These are phyloP conservation scores for Andrena hattorfiana DNA, from an alignment of 2,888 invertebrate species.

Conservation along the genomic window DNA sequence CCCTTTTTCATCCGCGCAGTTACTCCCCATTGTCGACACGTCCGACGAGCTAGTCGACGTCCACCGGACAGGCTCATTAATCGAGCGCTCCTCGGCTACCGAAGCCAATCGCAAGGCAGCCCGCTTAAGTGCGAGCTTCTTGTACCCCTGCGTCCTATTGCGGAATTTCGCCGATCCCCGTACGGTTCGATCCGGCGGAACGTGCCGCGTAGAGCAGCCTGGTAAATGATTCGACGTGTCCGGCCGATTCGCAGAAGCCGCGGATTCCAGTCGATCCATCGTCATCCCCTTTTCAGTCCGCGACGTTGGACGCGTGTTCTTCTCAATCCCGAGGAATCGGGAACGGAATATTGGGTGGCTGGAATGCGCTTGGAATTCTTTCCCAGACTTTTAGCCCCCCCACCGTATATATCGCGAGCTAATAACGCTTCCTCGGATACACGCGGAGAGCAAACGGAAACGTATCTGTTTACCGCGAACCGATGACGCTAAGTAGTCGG, in stretches of 20 bases:
- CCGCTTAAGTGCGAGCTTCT: conserved; percentile 55
- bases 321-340: conserved; percentile 54
- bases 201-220: conserved; percentile 36
- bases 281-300: conserved; percentile 47
- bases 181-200: conserved; percentile 44
- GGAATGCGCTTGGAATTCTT: conserved; percentile 52
- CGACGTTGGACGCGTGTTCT: conserved; percentile 42
- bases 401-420: conserved; percentile 27
- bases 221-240: conserved; percentile 45
- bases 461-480: not conserved
- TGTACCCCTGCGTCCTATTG: conserved; percentile 46
- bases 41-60: conserved; percentile 39
- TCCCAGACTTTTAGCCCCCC: conserved; percentile 42
- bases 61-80: conserved; percentile 69
- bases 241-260: conserved; percentile 59
- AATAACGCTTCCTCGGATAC: conserved; percentile 45
- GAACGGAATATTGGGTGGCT: conserved; percentile 40
- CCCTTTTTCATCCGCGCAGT: conserved; percentile 30
- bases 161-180: conserved; percentile 59
- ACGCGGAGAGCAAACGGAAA: conserved; percentile 16
- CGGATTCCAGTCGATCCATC: conserved; percentile 61
- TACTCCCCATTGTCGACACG: conserved; percentile 69
- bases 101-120: conserved; percentile 52
- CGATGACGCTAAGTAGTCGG: not conserved
- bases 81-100: conserved; percentile 48